A percentile compares a stretch with the other conserved stretches of the same genome.
Conservation (phyloP, 2,113 vertebrate genomes). For the Riparia riparia region DNA sequence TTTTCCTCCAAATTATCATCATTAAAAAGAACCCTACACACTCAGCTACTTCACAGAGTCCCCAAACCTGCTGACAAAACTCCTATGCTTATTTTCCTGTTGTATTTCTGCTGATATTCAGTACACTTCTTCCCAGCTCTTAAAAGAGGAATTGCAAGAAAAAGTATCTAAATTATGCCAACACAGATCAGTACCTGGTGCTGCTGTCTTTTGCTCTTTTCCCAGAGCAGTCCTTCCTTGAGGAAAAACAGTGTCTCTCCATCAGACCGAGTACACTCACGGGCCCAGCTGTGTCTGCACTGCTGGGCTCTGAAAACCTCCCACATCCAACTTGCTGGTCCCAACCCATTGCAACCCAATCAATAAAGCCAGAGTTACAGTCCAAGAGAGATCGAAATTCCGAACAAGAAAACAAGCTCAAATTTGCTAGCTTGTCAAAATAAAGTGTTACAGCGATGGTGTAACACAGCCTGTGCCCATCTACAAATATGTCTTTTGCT, state of each 20-base stretch:
- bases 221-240: neutral
- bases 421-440: constrained; percentile 23
- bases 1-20: neutral
- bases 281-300: neutral
- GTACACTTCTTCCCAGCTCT: neutral
- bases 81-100: accelerated
- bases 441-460: neutral
- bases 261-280: accelerated
- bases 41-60: neutral
- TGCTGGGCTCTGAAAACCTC: neutral
- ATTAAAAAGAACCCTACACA: neutral
- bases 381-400: neutral
- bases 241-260: neutral
- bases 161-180: neutral
- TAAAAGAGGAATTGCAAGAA: neutral
- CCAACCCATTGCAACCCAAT: neutral
- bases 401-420: neutral
- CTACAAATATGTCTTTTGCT: neutral
- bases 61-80: neutral
- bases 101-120: neutral
- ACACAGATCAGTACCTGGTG: neutral
- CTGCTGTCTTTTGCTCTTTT: neutral
- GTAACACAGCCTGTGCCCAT: neutral
- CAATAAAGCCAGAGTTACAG: neutral
- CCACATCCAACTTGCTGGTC: neutral